phyloP scores from a whole-genome alignment of 2,888 invertebrate species.

The Lasioglossum villosulum region DNA sequence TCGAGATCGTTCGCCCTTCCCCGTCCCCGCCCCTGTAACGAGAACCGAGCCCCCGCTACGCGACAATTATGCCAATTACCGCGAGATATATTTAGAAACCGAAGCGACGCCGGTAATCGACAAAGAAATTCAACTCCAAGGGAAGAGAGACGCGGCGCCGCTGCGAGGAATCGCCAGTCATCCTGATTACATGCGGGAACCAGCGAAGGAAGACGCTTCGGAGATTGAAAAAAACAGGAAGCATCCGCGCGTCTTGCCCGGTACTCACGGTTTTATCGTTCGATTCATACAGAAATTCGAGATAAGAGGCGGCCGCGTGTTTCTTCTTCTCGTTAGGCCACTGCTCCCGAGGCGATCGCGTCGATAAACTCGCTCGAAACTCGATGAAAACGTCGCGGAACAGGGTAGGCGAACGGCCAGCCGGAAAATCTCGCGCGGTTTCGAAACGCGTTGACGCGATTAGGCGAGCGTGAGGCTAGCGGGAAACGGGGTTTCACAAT shows the following conservation, averaged over 20 bases:
- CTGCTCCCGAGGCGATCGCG: conserved; percentile 11
- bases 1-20: background rate
- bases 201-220: background rate
- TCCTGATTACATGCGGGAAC: conserved; percentile 8
- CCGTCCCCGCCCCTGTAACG: background rate
- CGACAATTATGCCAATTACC: conserved; percentile 1
- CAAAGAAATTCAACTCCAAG: background rate
- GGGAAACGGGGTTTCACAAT: conserved; percentile 15
- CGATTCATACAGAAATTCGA: conserved; percentile 12
- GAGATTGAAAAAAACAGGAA: conserved; percentile 11
- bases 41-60: background rate
- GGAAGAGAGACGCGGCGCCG: background rate
- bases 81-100: background rate
- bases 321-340: conserved; percentile 15
- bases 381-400: background rate
- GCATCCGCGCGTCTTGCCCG: background rate
- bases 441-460: conserved; percentile 1
- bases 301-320: conserved; percentile 23
- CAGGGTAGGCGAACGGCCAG: background rate
- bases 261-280: conserved; percentile 10
- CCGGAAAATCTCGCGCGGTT: conserved; percentile 3
- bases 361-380: background rate
- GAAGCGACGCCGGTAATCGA: background rate
- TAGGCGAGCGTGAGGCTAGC: background rate
- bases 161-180: background rate